Base-by-base conservation (phyloP, 2,888 invertebrate species). In the Drosophila fulvimacula region DNA sequence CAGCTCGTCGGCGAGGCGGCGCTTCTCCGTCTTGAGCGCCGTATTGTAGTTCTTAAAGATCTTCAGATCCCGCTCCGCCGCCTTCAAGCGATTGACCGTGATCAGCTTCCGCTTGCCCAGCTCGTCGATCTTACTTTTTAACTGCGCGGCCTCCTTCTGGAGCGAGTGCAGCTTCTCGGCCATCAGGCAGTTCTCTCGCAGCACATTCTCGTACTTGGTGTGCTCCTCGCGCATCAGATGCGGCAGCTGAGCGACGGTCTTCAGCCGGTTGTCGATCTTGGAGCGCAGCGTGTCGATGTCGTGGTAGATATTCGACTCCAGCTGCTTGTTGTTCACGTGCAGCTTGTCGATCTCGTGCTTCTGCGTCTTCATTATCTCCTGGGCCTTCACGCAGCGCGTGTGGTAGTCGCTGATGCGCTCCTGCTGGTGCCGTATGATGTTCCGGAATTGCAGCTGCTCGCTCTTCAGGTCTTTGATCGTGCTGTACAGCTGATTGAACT, bases 331-430 rank as follows among this genome's bases (percentile, higher is more conserved):
- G 53, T 89, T 91, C 9, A 69, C 71, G 32, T 90, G 86, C 10
- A 92, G 79, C 67, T 91, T 91, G 32, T 92, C 90, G 34, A 93
- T 90, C 74, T 91, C 90, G 13, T 75, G 72, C 65, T 91, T 91
- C 36, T 92, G 92, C n/a, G 90, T 88, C 69, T 91, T 89, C 77
- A 92, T 91, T 3, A 91, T 83, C 55, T 91, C 90, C 67, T 92
- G 91, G 0, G 92, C 91, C 55, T 90, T 87, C 24, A 92, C 62
- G 44, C 91, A 92, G 34, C 92, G 91, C 11, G 84, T 67, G 13
- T 91, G 90, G 52, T 92, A 92, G 39, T 90, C 89, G 17, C 88
- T 81, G 1, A 92, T 73, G 48, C 91, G 88, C 3, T 83, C 82
- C 58, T 91, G 90, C 63, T 92, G 92, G 15, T 92, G 87, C 15